Evolutionary conservation across 2,888 invertebrate species (phyloP).

Genomic region (Sthenelais limicola): DNA sequence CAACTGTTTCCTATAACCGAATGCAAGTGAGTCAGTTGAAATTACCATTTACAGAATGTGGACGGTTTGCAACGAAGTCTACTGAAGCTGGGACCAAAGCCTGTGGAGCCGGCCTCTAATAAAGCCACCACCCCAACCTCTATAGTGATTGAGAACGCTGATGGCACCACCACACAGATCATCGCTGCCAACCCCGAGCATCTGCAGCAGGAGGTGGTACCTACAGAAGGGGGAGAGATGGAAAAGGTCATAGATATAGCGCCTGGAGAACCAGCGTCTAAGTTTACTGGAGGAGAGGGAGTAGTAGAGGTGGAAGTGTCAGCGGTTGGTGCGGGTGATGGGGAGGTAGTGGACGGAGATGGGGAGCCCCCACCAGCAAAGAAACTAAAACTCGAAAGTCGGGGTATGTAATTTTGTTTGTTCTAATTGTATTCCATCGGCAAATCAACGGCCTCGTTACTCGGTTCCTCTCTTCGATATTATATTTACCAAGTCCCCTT

Average conservation of each 20-base stretch:
- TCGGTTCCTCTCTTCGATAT: too few species aligned
- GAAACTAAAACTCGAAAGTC: too few species aligned
- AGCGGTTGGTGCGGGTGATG: not conserved
- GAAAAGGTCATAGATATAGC: too few species aligned
- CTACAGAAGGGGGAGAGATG: not conserved
- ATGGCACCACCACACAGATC: constrained; percentile 46
- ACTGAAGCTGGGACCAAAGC: constrained; percentile 10
- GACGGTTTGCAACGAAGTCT: constrained; percentile 15
- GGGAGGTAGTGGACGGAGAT: not conserved
- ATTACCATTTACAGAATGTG: constrained; percentile 2
- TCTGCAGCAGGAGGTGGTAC: not conserved
- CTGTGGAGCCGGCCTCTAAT: not conserved
- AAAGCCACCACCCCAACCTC: constrained; percentile 19
- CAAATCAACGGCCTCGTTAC: too few species aligned
- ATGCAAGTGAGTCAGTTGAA: too few species aligned
- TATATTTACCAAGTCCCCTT: too few species aligned
- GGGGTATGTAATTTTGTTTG: too few species aligned
- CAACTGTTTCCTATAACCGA: too few species aligned
- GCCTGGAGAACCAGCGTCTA: not conserved
- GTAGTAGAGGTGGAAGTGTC: not conserved
- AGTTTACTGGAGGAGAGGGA: not conserved
- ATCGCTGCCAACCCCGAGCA: not conserved
- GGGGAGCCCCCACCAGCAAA: too few species aligned
- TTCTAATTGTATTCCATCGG: too few species aligned
- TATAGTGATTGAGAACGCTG: constrained; percentile 43